Evolutionary conservation across 2,113 vertebrate species (phyloP), one percentile per base, ranked within the genome.

Genomic region (Gobio gobio): DNA sequence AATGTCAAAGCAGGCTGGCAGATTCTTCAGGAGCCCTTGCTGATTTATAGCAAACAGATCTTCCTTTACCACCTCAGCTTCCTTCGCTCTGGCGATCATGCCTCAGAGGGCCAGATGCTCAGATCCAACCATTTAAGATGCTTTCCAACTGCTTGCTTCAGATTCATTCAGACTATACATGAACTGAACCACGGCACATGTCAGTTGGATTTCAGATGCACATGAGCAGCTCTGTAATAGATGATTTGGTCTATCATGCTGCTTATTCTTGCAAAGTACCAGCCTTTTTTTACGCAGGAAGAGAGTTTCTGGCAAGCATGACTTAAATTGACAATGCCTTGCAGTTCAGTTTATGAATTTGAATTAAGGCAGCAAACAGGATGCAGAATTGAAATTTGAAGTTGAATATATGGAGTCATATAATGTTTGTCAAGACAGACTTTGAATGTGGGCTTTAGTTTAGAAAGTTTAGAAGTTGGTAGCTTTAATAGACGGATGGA

Each of bases 71-170:
- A 54, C 9, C 58, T 58, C 18, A 66, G 78, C 40, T 22, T 47
- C 24, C 26, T n/a, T 47, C 24, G 24, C 61, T 66, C 45, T 26
- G 24, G 40, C 24, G 18, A 66, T 49, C 45, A 20, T 29, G 59
- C 61, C 78, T 81, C 61, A 29, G 43, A 81, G 10, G 43, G 18
- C 43, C 78, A 81, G 63, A 81, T 81, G 61, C 58, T 49, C 20
- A 79, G 51, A 54, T 54, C 51, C 16, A 54, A 26, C 2, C 8
- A 12, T 33, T 64, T 64, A 64, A 26, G 26, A 26, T 56, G 74
- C 10, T 76, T 47, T 12, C 6, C 24, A 75, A 45, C 2, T 1
- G 40, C 40, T n/a, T 45, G 9, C 13, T 79, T 9, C 77, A 5
- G 33, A 61, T n/a, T 24, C 56, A 24, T 61, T 9, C 77, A 61